Conservation (phyloP, 2,888 invertebrate species). For the Glaucopsyche alexis region DNA sequence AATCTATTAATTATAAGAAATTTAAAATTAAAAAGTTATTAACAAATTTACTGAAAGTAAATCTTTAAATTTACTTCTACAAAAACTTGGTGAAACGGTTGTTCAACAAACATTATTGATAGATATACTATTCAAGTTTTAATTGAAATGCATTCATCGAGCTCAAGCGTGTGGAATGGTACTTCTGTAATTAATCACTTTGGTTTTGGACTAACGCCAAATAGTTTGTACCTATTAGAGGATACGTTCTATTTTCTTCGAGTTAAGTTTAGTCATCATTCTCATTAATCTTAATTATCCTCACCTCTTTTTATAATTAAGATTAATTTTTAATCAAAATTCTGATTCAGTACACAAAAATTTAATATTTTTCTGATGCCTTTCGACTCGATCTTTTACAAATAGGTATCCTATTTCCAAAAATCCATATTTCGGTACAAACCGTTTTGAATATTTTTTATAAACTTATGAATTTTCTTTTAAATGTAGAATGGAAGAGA, state of each 20-base stretch:
- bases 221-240: neutral
- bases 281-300: neutral
- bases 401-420: too few relatives aligned
- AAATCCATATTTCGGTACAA: too few relatives aligned
- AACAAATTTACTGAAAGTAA: constrained; percentile 6
- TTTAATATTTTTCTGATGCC: too few relatives aligned
- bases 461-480: too few relatives aligned
- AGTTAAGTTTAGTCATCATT: neutral
- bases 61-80: neutral
- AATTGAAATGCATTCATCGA: constrained; percentile 14
- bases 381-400: too few relatives aligned
- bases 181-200: constrained; percentile 19
- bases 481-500: too few relatives aligned
- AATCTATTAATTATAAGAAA: too few relatives aligned
- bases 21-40: too few relatives aligned
- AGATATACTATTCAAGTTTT: constrained; percentile 25
- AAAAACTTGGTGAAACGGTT: neutral
- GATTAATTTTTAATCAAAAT: too few relatives aligned
- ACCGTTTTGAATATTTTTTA: too few relatives aligned
- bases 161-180: neutral
- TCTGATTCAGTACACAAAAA: too few relatives aligned
- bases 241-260: neutral
- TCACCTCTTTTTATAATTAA: too few relatives aligned
- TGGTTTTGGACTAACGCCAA: constrained; percentile 22
- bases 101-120: constrained; percentile 8